Evolutionary conservation across 2,888 invertebrate species (phyloP), one percentile per base, ranked within the genome.

Genomic region (Peribatodes rhomboidaria): DNA sequence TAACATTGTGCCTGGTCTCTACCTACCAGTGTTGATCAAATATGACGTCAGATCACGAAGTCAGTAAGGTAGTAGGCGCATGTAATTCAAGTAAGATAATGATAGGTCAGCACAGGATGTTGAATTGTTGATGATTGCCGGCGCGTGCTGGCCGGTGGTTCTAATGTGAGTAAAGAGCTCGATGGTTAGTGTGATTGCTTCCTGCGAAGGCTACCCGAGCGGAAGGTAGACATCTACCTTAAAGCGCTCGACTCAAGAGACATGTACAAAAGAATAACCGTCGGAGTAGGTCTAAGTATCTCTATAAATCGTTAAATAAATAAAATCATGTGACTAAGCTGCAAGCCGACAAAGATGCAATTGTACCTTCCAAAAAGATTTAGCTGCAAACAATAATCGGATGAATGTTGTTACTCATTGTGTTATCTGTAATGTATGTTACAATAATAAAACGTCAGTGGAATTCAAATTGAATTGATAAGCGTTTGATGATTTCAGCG

Each of bases 141-240:
- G 72, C 74, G 77, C 71, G 68, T 69, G 72, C 70, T 76, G 75
- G 72, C 70, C 76, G 75, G 73, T 77, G 75, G 74, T 73, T 73
- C 67, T 77, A 79, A 78, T 81, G 77, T 75, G 72, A 77, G 76
- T 74, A 76, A 79, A 74, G 74, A 77, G 78, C 74, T 77, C 71
- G 74, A 76, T 80, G 73, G 79, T 27, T 27, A 27, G 81, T 81
- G 70, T 77, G 78, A 83, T 81, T 79, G 76, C 76, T 85, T 86
- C 84, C 85, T 83, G 81, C 73, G 78, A 72, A 60, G 65, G 71
- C 71, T 68, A 65, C 41, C 67, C 67, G 68, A 56, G 67, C 62
- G 62, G 58, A 66, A 60, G 63, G 64, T 61, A 37, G 47, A 44
- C 61, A 68, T 63, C 54, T 65, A 64, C 9, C 9, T 9, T 55